Conservation (phyloP, 2,113 vertebrate genomes). For the Lepus americanus region DNA sequence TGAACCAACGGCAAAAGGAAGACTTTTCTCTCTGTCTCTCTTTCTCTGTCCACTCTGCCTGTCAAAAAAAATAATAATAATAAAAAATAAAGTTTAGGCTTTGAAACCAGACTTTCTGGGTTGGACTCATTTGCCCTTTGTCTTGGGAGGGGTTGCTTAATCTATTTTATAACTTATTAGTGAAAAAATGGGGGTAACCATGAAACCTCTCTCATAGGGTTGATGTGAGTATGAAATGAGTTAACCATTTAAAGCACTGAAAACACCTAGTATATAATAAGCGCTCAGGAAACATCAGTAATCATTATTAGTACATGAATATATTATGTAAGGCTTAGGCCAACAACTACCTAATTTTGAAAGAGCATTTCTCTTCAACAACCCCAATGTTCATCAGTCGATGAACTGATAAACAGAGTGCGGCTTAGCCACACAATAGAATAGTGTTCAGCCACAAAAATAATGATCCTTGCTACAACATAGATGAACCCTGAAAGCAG, state of each 20-base stretch:
- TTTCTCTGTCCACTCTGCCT: no score
- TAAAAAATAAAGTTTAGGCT: neutral
- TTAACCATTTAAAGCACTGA: neutral
- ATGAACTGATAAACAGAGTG: neutral
- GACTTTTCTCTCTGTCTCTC: no score
- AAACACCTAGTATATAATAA: neutral
- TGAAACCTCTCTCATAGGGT: neutral
- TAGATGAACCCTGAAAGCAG: neutral
- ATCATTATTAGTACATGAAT: neutral
- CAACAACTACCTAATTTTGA: neutral
- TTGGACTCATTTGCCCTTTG: neutral
- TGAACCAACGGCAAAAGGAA: no score
- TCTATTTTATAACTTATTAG: neutral
- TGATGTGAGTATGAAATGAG: neutral
- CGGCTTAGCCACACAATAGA: neutral
- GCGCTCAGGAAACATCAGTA: neutral
- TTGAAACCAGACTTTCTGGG: neutral
- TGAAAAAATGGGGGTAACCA: neutral
- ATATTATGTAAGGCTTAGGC: neutral
- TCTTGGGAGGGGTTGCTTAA: neutral
- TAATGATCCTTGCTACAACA: neutral
- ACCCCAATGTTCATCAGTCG: neutral
- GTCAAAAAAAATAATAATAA: neutral
- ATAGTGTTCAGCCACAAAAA: neutral
- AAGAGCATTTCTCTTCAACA: neutral